phyloP scores from a whole-genome alignment of 2,888 invertebrate genomes.

The Dorcus hopei region DNA sequence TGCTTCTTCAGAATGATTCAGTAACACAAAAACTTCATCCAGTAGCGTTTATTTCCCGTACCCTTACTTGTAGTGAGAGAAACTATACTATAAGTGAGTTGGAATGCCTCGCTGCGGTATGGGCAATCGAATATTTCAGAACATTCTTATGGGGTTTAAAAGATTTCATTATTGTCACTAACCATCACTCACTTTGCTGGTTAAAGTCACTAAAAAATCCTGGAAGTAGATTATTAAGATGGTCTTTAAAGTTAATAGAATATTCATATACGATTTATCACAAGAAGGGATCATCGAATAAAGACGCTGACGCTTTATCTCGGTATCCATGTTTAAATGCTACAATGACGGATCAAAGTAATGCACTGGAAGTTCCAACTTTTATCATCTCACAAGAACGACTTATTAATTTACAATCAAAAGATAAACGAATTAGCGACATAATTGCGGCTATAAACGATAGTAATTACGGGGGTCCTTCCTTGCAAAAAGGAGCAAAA shows the following conservation, averaged over 20 bases:
- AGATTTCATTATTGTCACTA: constrained; percentile 3
- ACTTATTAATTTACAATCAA: no score
- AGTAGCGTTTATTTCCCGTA: constrained; percentile 11
- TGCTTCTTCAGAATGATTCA: constrained; percentile 29
- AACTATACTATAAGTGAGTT: constrained; percentile 41
- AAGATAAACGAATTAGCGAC: no score
- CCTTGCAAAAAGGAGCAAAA: not conserved
- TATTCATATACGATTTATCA: constrained; percentile 18
- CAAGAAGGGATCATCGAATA: constrained; percentile 14
- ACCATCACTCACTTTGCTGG: constrained; percentile 17
- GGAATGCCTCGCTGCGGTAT: constrained; percentile 35
- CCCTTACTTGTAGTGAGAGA: constrained; percentile 27
- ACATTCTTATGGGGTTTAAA: constrained; percentile 7
- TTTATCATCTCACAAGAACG: no score
- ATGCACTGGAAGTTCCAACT: no score
- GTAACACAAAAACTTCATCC: no score
- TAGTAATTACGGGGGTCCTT: no score
- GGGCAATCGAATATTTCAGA: constrained; percentile 3
- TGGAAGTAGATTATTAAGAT: constrained; percentile 17
- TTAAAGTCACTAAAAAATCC: constrained; percentile 11
- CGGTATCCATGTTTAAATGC: not conserved
- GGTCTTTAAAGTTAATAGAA: constrained; percentile 20
- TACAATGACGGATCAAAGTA: no score
- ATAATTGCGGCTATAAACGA: no score
- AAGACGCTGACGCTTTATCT: constrained; percentile 14